Evolutionary conservation across 2,113 vertebrate genomes (phyloP).

Genomic region (Hymenochirus boettgeri): DNA sequence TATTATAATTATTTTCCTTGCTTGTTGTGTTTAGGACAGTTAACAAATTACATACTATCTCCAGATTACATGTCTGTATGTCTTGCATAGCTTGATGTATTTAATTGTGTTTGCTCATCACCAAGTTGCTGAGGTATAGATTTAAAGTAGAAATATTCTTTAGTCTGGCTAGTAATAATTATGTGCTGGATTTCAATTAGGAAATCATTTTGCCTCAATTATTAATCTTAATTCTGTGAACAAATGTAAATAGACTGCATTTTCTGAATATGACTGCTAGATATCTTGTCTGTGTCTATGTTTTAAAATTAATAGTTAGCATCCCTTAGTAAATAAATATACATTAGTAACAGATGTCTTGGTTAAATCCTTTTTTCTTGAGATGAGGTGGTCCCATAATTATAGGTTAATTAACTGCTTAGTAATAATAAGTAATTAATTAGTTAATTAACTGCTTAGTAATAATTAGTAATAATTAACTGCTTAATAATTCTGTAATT

Average conservation of each 20-base stretch:
- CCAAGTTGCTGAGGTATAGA: constrained; percentile 48
- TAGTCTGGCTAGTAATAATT: constrained; percentile 45
- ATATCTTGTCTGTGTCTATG: too few relatives aligned
- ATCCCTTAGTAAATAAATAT: too few relatives aligned
- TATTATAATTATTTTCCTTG: constrained; percentile 46
- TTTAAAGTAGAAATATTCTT: constrained; percentile 54
- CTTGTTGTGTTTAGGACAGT: constrained; percentile 44
- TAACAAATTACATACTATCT: constrained; percentile 37
- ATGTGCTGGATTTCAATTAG: constrained; percentile 51
- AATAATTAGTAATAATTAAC: too few relatives aligned
- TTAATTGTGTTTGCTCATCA: constrained; percentile 50
- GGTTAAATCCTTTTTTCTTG: too few relatives aligned
- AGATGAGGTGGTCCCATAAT: too few relatives aligned
- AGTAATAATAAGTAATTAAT: too few relatives aligned
- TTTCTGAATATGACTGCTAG: too few relatives aligned
- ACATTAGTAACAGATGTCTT: too few relatives aligned
- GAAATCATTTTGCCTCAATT: constrained; percentile 48
- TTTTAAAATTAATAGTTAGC: too few relatives aligned
- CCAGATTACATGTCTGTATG: constrained; percentile 34
- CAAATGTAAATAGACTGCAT: constrained; percentile 35
- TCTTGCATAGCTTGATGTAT: constrained; percentile 45
- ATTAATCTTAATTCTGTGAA: constrained; percentile 54
- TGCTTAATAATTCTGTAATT: too few relatives aligned
- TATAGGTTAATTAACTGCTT: too few relatives aligned
- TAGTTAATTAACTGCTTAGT: too few relatives aligned